phyloP scores from a whole-genome alignment of 2,113 vertebrate species.

The Mungos mungo region DNA sequence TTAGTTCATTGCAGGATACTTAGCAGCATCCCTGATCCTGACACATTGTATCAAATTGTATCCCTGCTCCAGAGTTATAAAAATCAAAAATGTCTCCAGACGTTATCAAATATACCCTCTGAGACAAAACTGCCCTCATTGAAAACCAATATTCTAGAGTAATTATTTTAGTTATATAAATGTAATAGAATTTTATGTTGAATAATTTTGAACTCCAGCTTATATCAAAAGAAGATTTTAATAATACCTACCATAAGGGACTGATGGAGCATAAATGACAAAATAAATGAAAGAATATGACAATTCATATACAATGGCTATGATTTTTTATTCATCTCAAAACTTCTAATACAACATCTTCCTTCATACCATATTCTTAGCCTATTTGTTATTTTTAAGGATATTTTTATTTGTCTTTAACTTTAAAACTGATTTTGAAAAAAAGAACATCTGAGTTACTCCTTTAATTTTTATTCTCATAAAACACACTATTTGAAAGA shows the following conservation, averaged over 20 bases:
- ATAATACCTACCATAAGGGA: not conserved
- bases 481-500: not conserved
- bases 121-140: not conserved
- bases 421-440: not conserved
- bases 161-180: not conserved
- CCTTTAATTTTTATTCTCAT: not conserved
- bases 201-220: not conserved
- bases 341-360: not conserved
- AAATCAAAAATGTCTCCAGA: not conserved
- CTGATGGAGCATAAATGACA: not conserved
- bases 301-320: not conserved
- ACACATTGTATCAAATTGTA: rapidly evolving
- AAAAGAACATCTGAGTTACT: not conserved
- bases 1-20: not conserved
- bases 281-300: not conserved
- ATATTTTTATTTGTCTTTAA: not conserved
- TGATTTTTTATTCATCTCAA: not conserved
- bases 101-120: not conserved
- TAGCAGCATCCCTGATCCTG: not conserved
- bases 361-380: not conserved
- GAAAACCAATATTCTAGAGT: not conserved
- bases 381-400: not conserved
- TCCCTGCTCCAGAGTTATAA: not conserved
- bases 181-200: not conserved
- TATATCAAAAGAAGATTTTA: not conserved